Percentiles rank a stretch among this genome's conserved stretches.
These are phyloP conservation scores for Patiria miniata DNA, from an alignment of 35 echinoderm and acorn worm species.

Conservation along the genomic window DNA sequence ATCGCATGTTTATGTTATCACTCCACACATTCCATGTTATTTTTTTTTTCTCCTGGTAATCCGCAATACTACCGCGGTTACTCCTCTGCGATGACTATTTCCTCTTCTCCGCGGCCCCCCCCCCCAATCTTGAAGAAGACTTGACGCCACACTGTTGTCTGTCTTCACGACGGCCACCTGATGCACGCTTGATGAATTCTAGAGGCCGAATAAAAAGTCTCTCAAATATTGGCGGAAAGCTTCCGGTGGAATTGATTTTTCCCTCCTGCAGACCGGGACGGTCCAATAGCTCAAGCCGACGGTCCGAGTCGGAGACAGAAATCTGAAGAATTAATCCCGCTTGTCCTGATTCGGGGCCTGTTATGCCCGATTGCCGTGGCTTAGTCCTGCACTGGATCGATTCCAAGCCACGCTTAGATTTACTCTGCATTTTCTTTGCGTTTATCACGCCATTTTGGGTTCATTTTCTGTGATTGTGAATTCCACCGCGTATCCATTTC, in stretches of 20 bases:
- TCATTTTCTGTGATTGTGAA: too few species aligned
- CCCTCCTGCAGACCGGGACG: neutral
- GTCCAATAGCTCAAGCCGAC: too few species aligned
- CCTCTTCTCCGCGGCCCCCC: too few species aligned
- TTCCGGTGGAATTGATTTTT: neutral
- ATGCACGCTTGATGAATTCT: neutral
- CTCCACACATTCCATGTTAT: neutral
- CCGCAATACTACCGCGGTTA: neutral
- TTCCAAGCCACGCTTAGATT: too few species aligned
- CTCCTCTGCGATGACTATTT: too few species aligned
- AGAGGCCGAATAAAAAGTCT: neutral
- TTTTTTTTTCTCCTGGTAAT: neutral
- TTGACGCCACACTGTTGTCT: constrained; percentile 20
- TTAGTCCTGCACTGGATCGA: too few species aligned
- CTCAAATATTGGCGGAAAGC: neutral
- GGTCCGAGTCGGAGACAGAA: neutral
- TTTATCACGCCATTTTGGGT: too few species aligned
- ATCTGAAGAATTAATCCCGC: neutral
- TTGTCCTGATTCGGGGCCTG: too few species aligned
- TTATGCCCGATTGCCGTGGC: too few species aligned
- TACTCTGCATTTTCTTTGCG: too few species aligned
- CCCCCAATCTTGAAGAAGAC: neutral
- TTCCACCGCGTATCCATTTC: too few species aligned
- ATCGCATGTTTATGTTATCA: constrained; percentile 8
- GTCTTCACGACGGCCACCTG: neutral